These are phyloP conservation scores for Cryptocephalus primarius DNA, from an alignment of 2,888 invertebrate species.

Conservation along the genomic window DNA sequence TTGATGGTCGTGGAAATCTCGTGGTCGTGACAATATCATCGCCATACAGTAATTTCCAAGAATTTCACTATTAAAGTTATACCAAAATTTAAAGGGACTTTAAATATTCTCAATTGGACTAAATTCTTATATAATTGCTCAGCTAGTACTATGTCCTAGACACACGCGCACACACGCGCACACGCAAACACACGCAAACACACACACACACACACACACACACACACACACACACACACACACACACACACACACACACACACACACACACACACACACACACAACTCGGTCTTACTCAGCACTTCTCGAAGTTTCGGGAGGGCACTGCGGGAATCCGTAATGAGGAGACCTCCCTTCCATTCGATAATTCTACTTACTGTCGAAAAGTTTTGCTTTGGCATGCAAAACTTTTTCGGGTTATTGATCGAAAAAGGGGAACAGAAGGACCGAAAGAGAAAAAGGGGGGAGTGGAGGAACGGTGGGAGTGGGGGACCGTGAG, in stretches of 20 bases:
- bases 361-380: conserved; percentile 29
- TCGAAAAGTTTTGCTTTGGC: conserved; percentile 27
- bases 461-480: background rate
- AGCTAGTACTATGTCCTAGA: too few relatives aligned
- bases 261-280: background rate
- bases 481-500: conserved; percentile 1
- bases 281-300: conserved; percentile 9
- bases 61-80: too few relatives aligned
- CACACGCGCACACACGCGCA: background rate
- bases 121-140: too few relatives aligned
- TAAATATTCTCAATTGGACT: too few relatives aligned
- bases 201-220: too few relatives aligned
- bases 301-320: conserved; percentile 14
- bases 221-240: too few relatives aligned
- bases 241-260: background rate
- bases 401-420: conserved; percentile 27
- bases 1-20: too few relatives aligned
- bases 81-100: too few relatives aligned
- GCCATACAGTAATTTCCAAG: too few relatives aligned
- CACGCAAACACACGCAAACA: background rate
- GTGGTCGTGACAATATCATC: too few relatives aligned
- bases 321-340: conserved; percentile 27
- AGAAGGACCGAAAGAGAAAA: background rate
- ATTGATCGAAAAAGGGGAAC: conserved; percentile 13
- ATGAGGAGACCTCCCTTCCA: conserved; percentile 25